Percentiles rank a stretch among this genome's conserved stretches.
phyloP scores from a whole-genome alignment of 1,140 invertebrate genomes.

The Druon quercuslanigerum region DNA sequence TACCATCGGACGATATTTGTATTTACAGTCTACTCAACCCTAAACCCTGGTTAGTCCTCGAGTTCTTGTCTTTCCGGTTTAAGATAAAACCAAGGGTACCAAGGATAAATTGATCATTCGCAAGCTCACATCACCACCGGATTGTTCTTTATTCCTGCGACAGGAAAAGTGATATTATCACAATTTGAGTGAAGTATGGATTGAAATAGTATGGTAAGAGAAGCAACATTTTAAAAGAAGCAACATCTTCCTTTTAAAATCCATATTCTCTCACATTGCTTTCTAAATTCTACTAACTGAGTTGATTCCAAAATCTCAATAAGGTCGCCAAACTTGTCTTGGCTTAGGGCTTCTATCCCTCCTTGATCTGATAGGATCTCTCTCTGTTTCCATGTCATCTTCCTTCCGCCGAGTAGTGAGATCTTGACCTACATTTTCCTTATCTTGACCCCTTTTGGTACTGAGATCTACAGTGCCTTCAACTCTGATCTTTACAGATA shows the following conservation, averaged over 20 bases:
- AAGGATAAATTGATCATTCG: neutral
- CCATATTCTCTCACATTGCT: too few species aligned
- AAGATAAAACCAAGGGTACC: neutral
- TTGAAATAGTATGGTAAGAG: too few species aligned
- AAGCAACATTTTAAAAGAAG: too few species aligned
- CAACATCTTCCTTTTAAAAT: too few species aligned
- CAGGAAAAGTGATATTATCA: too few species aligned
- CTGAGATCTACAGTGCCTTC: constrained; percentile 71
- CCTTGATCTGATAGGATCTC: constrained; percentile 59
- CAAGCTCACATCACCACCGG: too few species aligned
- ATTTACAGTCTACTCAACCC: constrained; percentile 68
- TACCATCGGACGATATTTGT: constrained; percentile 39
- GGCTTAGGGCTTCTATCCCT: constrained; percentile 71
- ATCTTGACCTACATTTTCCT: constrained; percentile 72
- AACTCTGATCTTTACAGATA: constrained; percentile 67
- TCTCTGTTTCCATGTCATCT: constrained; percentile 61
- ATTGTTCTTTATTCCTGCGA: too few species aligned
- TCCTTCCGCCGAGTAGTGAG: constrained; percentile 68
- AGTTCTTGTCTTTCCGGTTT: constrained; percentile 52
- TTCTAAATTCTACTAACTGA: too few species aligned
- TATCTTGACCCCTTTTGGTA: constrained; percentile 66
- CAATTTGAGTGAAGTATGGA: too few species aligned
- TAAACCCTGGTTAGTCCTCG: constrained; percentile 76
- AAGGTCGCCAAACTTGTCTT: constrained; percentile 73
- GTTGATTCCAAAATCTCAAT: constrained; percentile 53